Percentiles rank a stretch among this genome's conserved stretches.
These are phyloP conservation scores for Coelinius sp. DNA, from an alignment of 2,888 invertebrate genomes.

Conservation along the genomic window DNA sequence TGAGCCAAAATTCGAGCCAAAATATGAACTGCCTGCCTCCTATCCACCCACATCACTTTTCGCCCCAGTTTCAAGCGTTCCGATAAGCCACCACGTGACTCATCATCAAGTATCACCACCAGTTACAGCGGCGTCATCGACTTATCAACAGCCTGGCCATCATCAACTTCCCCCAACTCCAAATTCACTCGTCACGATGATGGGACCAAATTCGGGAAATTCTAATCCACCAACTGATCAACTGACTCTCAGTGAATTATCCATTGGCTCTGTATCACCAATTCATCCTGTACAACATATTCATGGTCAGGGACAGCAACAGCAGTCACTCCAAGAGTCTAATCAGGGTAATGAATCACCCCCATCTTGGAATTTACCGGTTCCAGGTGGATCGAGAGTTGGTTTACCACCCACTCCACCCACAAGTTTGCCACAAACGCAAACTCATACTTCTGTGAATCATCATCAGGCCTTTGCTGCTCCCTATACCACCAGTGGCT, in stretches of 20 bases:
- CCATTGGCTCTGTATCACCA: conserved; percentile 58
- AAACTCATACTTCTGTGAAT: conserved; percentile 55
- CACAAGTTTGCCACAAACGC: conserved; percentile 55
- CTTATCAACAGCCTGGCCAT: conserved; percentile 69
- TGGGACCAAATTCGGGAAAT: conserved; percentile 72
- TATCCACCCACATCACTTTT: conserved; percentile 66
- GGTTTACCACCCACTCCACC: conserved; percentile 60
- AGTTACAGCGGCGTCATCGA: conserved; percentile 66
- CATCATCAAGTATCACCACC: conserved; percentile 65
- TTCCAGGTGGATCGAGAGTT: conserved; percentile 53
- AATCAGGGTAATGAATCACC: conserved; percentile 53
- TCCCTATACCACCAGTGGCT: conserved; percentile 60
- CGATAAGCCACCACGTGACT: conserved; percentile 74
- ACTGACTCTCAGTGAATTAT: conserved; percentile 55
- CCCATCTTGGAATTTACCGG: conserved; percentile 62
- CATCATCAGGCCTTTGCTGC: conserved; percentile 62
- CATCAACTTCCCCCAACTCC: conserved; percentile 71
- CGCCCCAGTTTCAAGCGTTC: conserved; percentile 72
- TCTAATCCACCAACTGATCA: conserved; percentile 63
- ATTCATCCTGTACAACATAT: conserved; percentile 50
- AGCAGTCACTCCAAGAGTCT: conserved; percentile 48
- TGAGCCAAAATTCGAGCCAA: conserved; percentile 37
- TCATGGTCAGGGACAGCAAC: conserved; percentile 50
- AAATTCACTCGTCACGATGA: conserved; percentile 71
- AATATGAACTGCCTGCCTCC: conserved; percentile 69